Base-by-base conservation (phyloP, 2,113 vertebrate species). In the Hirundichthys speculiger region DNA sequence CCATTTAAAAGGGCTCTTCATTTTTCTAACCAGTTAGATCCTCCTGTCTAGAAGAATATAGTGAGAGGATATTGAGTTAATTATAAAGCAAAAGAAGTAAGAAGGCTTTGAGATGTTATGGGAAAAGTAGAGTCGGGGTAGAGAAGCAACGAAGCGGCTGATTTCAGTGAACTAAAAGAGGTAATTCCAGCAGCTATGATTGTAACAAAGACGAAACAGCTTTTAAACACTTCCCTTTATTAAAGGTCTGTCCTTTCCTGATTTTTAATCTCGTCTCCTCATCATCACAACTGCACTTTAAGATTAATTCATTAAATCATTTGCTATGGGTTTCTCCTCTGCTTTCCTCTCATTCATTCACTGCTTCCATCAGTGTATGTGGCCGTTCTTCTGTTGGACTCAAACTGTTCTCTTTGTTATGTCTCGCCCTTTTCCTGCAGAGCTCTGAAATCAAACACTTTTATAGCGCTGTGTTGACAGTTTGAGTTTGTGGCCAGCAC, bases 181-280 rank as follows among this genome's bases (percentile, higher is more conserved):
- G 57, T 79, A 49, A 47, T 64, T 57, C 30, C 55, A 34, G 69
- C 58, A 39, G 59, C 40, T 42, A 21, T 57, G 11, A 55, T 46
- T 77, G 54, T 42, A 61, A 65, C 43, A 49, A 25, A 78, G 66
- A 82, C 73, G 46, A 78, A 80, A 78, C 38, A 0, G 11, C 73
- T 88, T 76, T 63, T 69, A 69, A 80, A 84, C 53, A 43, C 59
- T 75, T 68, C 14, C 53, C 24, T 77, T 80, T 75, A 34, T 34
- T 83, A 75, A 69, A 81, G 63, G 60, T 72, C 51, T 61, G 18
- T 2, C 16, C 46, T 39, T 4, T 16, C 16, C 51, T 81, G 52
- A 83, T 85, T 83, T 59, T 16, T 3, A 6, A 15, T n/a, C 6
- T 45, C 1, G 16, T n/a, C 6, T n/a, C 16, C 1, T 84, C 15